Conservation (phyloP, 1,140 invertebrate genomes). For the Amyelois transitella region DNA sequence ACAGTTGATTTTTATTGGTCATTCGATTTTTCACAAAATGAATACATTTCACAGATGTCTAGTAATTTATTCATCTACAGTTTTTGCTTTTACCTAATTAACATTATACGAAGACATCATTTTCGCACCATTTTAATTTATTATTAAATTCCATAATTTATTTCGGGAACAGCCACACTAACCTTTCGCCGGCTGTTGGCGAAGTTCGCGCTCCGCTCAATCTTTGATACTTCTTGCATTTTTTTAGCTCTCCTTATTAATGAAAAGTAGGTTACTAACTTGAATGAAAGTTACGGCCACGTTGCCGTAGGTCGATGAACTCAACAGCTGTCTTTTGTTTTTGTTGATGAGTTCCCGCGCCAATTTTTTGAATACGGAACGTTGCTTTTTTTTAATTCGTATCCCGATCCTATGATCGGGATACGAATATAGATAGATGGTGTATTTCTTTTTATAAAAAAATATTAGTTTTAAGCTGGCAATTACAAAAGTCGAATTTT, state of each 20-base stretch:
- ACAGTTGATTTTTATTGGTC: no score
- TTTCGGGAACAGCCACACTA: conserved; percentile 26
- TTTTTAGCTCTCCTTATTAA: conserved; percentile 73
- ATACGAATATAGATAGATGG: no score
- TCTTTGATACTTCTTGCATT: conserved; percentile 74
- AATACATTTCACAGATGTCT: no score
- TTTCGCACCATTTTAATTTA: no score
- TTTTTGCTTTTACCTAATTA: no score
- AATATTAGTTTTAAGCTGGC: no score
- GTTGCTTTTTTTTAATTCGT: not conserved
- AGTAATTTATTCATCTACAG: no score
- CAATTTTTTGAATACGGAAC: conserved; percentile 1
- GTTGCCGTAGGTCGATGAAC: conserved; percentile 68
- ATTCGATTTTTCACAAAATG: no score
- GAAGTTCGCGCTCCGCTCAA: conserved; percentile 69
- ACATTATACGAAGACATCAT: no score
- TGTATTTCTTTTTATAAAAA: no score
- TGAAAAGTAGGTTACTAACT: conserved; percentile 74
- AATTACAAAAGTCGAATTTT: no score
- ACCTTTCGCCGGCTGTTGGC: conserved; percentile 32
- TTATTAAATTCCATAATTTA: not conserved
- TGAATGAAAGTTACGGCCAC: conserved; percentile 70
- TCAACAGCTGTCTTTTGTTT: conserved; percentile 67
- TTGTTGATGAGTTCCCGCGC: conserved; percentile 30
- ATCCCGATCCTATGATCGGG: not conserved